Evolutionary conservation across 2,113 vertebrate species (phyloP), one percentile per base, ranked within the genome.

Genomic region (Chloropsis cyanopogon): DNA sequence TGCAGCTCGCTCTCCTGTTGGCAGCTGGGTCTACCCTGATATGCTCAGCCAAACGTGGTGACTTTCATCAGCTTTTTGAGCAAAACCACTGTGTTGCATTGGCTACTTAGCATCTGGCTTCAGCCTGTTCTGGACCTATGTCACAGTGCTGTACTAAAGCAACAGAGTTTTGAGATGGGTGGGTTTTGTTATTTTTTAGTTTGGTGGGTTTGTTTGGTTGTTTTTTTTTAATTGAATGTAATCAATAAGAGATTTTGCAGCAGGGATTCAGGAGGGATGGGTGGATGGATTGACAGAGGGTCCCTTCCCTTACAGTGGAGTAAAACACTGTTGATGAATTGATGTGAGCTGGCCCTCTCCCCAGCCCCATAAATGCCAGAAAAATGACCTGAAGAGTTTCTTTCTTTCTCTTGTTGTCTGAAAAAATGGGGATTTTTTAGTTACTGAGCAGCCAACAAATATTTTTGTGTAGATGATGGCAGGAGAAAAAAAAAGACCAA

Each of bases 101-200:
- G 41, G 64, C 91, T 96, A 80, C 80, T 95, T 90, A 93, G 90
- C 72, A 93, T 81, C 61, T 96, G 79, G 44, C 71, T 87, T n/a
- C 85, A 77, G 72, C 42, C 56, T 72, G 15, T 76, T n/a, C 44
- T 83, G 72, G 56, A 63, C 56, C 50, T 50, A 9, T 59, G 71
- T 92, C 73, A 91, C 33, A 72, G 59, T 0, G 2, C 84, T 59
- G 61, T 2, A 4, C 54, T 56, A 52, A 89, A 71, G 80, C 49
- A 49, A 53, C 18, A 28, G 46, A 85, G 69, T 50, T 92, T 64
- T 59, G n/a, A 87, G 60, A 41, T 39, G 35, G 2, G 6, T 46
- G n/a, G 29, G 70, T 52, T 23, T 54, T 66, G 50, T 52, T 82
- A 50, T 63, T 49, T 66, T 82, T 69, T 11, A 25, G 9, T 24